Base-by-base conservation (phyloP, 30 jellyfish, hydroid and myxozoan genomes). In the Hydractinia echinata region DNA sequence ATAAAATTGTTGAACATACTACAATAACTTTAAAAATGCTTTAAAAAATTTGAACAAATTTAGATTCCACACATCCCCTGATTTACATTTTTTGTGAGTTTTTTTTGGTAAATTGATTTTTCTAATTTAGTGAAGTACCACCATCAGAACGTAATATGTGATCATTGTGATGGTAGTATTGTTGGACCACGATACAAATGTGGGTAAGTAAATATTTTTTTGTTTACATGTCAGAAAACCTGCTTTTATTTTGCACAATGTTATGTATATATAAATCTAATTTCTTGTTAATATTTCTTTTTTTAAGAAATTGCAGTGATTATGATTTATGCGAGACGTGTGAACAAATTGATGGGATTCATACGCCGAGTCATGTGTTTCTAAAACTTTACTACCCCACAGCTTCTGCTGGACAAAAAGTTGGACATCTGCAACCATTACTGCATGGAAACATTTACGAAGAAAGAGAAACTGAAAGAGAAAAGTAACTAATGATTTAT, bases 141-240 rank as follows among this genome's bases (percentile, higher is more conserved):
- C 72, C 97, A 91, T 66, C 78, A 16, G 21, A 81, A 86, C 70
- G 91, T 91, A 50, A 86, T 88, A 5, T 91, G 97, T 80, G 97
- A 91, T 81, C 92, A 94, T 11, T 91, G 97, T 79, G 91, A 85
- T 7, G 52, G 60, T 44, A 77, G 60, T 5, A 86, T 91, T 10
- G 30, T 48, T 58, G 97, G 97, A 68, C 95, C 95, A 62, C 76
- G 97, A 79, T 91, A 91, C 79, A 91, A 91, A 79, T 91, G 97
- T 80, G 97, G 97, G 97, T 90, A 76, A 5, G 97, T 83, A n/a
- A 8, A 56, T 15, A 10, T 30, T 67, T 8, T n/a, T 48, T 51
- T 48, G 0, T 71, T 62, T 6, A 30, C 4, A 76, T n/a, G 21
- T 76, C n/a, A 16, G 0, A 58, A 58, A 58, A 58, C 69, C 69